phyloP scores from a whole-genome alignment of 1,140 invertebrate genomes.

The Hestina assimilis region DNA sequence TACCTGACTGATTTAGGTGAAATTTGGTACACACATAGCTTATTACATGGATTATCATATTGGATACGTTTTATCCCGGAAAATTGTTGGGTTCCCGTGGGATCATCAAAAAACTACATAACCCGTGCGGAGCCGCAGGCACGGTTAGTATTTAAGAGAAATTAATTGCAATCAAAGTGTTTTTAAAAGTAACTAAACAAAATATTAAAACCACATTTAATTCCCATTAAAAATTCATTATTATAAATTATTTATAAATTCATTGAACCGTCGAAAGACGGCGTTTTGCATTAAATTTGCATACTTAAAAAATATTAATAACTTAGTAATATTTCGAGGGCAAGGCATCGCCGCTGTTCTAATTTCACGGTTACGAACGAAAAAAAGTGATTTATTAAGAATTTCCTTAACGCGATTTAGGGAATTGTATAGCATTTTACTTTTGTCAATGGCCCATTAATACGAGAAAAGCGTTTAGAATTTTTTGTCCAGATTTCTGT shows the following conservation, averaged over 20 bases:
- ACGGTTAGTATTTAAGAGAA: not conserved
- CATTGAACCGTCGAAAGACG: constrained; percentile 6
- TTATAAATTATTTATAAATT: constrained; percentile 16
- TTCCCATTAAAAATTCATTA: not conserved
- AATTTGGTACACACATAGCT: no score
- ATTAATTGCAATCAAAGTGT: not conserved
- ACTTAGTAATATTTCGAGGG: constrained; percentile 2
- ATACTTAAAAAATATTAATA: constrained; percentile 18
- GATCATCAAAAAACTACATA: no score
- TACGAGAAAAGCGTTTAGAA: no score
- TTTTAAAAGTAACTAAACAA: not conserved
- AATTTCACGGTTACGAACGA: constrained; percentile 1
- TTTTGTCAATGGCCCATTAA: no score
- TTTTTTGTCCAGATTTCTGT: no score
- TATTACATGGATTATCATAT: no score
- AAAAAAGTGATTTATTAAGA: constrained; percentile 4
- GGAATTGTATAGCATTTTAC: not conserved
- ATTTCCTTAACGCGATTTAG: not conserved
- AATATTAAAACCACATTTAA: not conserved
- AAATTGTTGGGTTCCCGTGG: no score
- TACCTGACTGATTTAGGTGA: no score
- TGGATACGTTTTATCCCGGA: no score
- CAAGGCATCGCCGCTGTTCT: not conserved
- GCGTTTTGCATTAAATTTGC: constrained; percentile 16
- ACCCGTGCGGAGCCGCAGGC: no score